phyloP scores from a whole-genome alignment of 2,797 vertebrate genomes.

The Glyptemys insculpta region DNA sequence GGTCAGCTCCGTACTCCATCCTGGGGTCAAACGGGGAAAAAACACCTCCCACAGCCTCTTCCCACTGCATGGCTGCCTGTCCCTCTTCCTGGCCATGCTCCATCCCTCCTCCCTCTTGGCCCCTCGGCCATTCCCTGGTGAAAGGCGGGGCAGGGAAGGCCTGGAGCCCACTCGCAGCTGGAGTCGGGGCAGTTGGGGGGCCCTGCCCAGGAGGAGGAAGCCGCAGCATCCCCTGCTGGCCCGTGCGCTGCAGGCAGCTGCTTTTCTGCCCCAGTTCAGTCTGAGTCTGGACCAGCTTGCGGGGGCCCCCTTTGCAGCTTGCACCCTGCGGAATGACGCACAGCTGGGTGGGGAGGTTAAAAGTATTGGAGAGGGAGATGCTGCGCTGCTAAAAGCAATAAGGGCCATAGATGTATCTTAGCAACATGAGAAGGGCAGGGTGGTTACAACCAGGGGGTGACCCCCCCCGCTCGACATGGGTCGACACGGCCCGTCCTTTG shows the following conservation, averaged over 20 bases:
- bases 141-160: accelerated
- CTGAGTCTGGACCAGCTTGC: background rate
- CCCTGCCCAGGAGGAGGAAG: background rate
- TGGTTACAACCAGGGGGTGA: too few species aligned
- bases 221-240: background rate
- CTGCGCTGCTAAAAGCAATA: too few species aligned
- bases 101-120: background rate
- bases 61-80: background rate
- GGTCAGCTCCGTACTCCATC: background rate
- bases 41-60: background rate
- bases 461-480: background rate
- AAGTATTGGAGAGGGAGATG: background rate
- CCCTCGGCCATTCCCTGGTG: accelerated
- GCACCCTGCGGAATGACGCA: background rate
- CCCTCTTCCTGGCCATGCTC: background rate
- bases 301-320: too few species aligned
- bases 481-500: accelerated
- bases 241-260: background rate
- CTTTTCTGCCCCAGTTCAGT: background rate
- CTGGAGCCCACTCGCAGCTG: background rate
- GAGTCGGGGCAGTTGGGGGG: too few species aligned
- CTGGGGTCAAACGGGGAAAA: background rate
- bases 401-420: background rate
- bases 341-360: background rate
- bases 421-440: background rate